Conservation (phyloP, 2,113 vertebrate species). For the Ochotona curzoniae region DNA sequence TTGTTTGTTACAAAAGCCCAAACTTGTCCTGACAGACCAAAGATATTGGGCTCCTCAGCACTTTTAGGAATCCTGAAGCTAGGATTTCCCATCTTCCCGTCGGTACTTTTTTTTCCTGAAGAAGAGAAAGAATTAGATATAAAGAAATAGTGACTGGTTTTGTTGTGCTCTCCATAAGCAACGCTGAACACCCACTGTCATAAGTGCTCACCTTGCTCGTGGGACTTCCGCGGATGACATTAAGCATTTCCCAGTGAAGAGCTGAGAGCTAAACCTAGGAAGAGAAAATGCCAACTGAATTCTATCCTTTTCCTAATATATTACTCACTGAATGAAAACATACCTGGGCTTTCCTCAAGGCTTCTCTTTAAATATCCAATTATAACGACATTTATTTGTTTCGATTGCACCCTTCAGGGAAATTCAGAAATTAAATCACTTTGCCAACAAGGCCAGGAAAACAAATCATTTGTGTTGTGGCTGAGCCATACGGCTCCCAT, state of each 20-base stretch:
- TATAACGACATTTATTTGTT: slow-evolving; percentile 64
- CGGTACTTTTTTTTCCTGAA: neutral
- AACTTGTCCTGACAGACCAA: neutral
- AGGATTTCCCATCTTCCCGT: neutral
- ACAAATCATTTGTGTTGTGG: slow-evolving; percentile 78
- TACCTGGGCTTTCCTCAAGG: neutral
- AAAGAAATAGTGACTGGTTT: neutral
- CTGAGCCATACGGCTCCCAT: slow-evolving; percentile 73
- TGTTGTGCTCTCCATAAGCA: neutral
- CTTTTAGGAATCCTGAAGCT: neutral
- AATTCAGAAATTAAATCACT: slow-evolving; percentile 67
- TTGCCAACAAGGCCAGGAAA: slow-evolving; percentile 70
- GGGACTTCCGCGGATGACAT: neutral
- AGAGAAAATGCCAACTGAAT: neutral
- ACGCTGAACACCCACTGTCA: neutral
- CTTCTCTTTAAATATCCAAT: slow-evolving; percentile 55
- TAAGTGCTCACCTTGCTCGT: neutral
- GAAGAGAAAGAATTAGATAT: neutral
- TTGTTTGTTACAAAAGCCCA: neutral
- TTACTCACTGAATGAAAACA: neutral
- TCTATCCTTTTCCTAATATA: neutral
- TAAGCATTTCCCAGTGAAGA: neutral
- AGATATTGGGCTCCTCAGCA: neutral
- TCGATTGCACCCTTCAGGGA: slow-evolving; percentile 6
- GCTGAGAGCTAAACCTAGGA: neutral